Conservation (phyloP, 2,113 vertebrate species). For the Coracopsis vasa region DNA sequence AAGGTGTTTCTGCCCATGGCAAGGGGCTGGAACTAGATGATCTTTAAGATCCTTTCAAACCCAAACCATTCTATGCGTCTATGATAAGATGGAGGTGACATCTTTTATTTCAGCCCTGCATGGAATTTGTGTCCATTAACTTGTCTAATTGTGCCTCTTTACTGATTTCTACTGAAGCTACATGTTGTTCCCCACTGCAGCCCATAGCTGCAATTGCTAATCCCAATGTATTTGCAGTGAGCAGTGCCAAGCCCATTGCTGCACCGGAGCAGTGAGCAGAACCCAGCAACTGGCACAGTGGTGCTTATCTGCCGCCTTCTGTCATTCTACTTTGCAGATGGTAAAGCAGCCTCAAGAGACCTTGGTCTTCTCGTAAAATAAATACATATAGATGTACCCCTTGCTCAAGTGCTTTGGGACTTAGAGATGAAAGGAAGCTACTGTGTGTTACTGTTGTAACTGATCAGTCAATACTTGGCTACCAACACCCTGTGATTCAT, state of each 20-base stretch:
- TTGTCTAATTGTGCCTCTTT: background rate
- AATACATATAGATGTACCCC: background rate
- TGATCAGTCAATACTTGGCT: background rate
- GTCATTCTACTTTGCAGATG: background rate
- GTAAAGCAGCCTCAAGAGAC: background rate
- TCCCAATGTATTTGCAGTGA: background rate
- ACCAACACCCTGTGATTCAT: background rate
- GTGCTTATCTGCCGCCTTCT: background rate
- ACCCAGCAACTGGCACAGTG: background rate
- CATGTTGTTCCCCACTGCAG: fast-evolving
- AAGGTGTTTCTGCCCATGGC: background rate
- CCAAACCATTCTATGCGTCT: background rate
- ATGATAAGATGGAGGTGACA: background rate
- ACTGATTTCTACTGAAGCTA: background rate
- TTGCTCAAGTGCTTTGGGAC: background rate
- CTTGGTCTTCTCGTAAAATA: fast-evolving
- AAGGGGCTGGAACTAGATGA: background rate
- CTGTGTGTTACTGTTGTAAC: background rate
- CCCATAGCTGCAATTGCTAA: background rate
- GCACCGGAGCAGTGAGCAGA: background rate
- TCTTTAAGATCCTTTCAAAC: background rate
- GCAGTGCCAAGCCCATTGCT: background rate
- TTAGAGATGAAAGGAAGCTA: background rate
- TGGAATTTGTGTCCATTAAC: background rate
- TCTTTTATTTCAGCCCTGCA: background rate